Evolutionary conservation across 2,113 vertebrate genomes (phyloP).

Genomic region (Nyctibius bracteatus): DNA sequence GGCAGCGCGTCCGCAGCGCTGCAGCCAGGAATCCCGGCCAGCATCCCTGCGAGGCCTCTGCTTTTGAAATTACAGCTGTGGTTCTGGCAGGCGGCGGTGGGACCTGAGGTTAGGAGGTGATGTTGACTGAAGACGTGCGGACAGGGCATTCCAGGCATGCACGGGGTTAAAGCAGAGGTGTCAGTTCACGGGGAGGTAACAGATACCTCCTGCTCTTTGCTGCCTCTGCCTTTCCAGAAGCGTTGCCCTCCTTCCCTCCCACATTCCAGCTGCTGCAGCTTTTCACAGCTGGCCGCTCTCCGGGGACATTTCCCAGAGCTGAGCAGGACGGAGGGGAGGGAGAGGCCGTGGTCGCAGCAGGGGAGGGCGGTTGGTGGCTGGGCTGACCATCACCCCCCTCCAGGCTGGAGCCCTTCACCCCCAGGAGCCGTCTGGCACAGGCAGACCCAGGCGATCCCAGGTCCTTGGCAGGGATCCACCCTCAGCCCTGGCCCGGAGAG

Average conservation of each 20-base stretch:
- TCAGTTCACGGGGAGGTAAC: constrained; percentile 64
- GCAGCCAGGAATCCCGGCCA: neutral
- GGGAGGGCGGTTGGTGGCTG: neutral
- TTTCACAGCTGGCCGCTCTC: constrained; percentile 61
- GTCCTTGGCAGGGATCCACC: constrained; percentile 34
- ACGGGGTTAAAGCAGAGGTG: constrained; percentile 52
- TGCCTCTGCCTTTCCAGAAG: constrained; percentile 28
- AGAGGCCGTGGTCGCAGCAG: neutral
- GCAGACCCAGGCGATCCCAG: neutral
- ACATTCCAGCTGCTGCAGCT: constrained; percentile 71
- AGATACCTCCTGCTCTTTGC: constrained; percentile 24
- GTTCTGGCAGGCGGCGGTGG: constrained; percentile 1
- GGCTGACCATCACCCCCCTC: neutral
- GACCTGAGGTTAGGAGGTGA: constrained; percentile 39
- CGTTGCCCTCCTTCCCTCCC: constrained; percentile 47
- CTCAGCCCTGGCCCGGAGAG: neutral
- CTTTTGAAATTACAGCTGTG: constrained; percentile 31
- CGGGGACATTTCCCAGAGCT: constrained; percentile 65
- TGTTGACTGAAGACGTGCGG: constrained; percentile 55
- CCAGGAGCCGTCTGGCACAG: neutral
- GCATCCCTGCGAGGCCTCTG: neutral
- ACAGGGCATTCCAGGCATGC: constrained; percentile 56
- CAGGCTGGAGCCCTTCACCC: neutral
- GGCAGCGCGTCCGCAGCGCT: neutral
- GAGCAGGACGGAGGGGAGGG: neutral